Percentiles rank a stretch among this genome's conserved stretches.
Evolutionary conservation across 2,113 vertebrate genomes (phyloP).

Genomic region (Pachypanchax playfairii): DNA sequence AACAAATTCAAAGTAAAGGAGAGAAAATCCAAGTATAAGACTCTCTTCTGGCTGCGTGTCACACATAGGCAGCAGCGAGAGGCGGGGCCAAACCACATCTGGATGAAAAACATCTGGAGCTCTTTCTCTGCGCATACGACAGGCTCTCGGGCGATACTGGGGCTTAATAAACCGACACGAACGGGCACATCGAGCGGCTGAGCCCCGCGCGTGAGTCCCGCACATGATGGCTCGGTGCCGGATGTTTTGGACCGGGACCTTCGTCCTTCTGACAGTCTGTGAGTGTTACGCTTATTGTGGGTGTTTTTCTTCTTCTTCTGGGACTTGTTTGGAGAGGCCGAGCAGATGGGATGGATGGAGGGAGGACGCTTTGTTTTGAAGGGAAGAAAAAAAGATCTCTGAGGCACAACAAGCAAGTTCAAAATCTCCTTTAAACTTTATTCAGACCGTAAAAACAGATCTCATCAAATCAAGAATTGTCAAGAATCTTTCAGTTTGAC

Average conservation of each 20-base stretch:
- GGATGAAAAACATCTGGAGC: constrained; percentile 86
- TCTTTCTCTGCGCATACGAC: constrained; percentile 19
- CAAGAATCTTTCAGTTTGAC: too few species aligned
- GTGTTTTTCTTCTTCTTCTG: background rate
- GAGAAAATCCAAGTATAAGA: too few species aligned
- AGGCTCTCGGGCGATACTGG: constrained; percentile 10
- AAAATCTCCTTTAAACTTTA: too few species aligned
- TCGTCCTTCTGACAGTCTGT: constrained; percentile 80
- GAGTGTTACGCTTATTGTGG: constrained; percentile 50
- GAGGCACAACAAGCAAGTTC: too few species aligned
- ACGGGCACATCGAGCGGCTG: constrained; percentile 11
- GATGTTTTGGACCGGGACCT: constrained; percentile 49
- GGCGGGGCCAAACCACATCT: constrained; percentile 80
- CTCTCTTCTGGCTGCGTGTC: constrained; percentile 19
- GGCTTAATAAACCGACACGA: constrained; percentile 1
- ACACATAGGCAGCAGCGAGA: constrained; percentile 25
- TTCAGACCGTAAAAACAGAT: too few species aligned
- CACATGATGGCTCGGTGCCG: constrained; percentile 76
- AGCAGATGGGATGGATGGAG: constrained; percentile 13
- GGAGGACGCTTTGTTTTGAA: background rate
- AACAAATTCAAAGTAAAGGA: too few species aligned
- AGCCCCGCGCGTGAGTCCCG: background rate
- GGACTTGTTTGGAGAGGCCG: constrained; percentile 10
- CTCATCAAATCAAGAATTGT: too few species aligned
- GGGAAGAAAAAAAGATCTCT: too few species aligned